Conservation (phyloP, 2,888 invertebrate genomes). For the Brachypalpus laphriformis region DNA sequence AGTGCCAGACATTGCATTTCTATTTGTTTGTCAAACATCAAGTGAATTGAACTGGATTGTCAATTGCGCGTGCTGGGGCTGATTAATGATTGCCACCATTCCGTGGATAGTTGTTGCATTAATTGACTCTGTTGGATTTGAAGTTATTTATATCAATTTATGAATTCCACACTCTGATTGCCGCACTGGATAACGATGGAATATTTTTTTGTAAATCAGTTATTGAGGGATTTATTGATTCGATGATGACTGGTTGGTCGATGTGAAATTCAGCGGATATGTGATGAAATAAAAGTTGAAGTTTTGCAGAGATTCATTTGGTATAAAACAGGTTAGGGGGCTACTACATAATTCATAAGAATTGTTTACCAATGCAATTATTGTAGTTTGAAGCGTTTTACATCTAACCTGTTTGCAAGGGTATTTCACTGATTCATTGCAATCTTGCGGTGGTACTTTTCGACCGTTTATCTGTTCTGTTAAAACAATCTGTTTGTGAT, state of each 20-base stretch:
- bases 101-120: not conserved
- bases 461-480: not conserved
- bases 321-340: not conserved
- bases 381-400: not conserved
- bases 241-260: constrained; percentile 7
- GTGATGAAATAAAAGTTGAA: constrained; percentile 9
- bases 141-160: constrained; percentile 8
- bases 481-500: not conserved
- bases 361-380: not conserved
- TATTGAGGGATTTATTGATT: not conserved
- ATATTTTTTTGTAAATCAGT: not conserved
- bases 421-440: not conserved
- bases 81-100: not conserved
- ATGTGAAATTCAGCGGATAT: not conserved
- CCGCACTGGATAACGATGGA: constrained; percentile 2
- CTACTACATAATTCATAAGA: not conserved
- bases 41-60: constrained; percentile 23
- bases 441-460: not conserved
- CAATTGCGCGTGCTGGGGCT: constrained; percentile 16
- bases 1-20: not conserved
- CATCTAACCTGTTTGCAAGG: not conserved
- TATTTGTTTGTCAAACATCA: constrained; percentile 8
- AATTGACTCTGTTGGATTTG: constrained; percentile 21
- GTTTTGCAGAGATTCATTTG: not conserved
- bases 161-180: no score